Percentiles rank a stretch among this genome's conserved stretches.
phyloP scores from a whole-genome alignment of 2,797 vertebrate genomes.

The Distichodus sexfasciatus region DNA sequence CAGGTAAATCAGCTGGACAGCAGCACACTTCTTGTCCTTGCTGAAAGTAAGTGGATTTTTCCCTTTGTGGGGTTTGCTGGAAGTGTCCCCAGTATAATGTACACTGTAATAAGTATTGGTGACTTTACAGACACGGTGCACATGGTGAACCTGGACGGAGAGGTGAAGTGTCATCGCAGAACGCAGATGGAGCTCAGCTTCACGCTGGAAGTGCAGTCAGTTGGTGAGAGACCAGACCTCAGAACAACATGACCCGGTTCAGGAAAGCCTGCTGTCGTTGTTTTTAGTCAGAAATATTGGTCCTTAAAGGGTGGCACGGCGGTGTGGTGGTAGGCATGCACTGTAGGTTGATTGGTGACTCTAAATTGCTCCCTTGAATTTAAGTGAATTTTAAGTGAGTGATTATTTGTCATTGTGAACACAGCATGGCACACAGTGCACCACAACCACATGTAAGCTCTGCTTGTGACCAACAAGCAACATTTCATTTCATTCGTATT shows the following conservation, averaged over 20 bases:
- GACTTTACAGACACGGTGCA: conserved; percentile 68
- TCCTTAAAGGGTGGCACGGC: too few species aligned
- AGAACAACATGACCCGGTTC: neutral
- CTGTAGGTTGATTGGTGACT: too few species aligned
- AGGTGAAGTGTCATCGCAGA: conserved; percentile 58
- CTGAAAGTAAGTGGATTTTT: conserved; percentile 75
- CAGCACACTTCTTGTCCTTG: conserved; percentile 78
- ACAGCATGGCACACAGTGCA: too few species aligned
- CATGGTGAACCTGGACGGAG: conserved; percentile 76
- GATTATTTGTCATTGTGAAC: too few species aligned
- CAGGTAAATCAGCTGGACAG: conserved; percentile 82
- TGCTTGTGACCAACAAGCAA: too few species aligned
- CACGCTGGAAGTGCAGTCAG: conserved; percentile 73
- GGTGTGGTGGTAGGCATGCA: too few species aligned
- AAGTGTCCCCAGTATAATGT: neutral
- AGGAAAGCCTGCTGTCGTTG: neutral
- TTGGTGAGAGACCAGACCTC: conserved; percentile 72
- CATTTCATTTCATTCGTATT: too few species aligned
- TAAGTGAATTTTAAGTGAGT: too few species aligned
- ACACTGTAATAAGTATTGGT: too few species aligned
- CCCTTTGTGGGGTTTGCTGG: too few species aligned
- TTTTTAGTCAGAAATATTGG: neutral
- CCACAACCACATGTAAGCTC: too few species aligned
- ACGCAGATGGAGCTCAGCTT: conserved; percentile 67
- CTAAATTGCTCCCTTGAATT: too few species aligned